These are phyloP conservation scores for Enteromius paludinosus DNA, from an alignment of 2,797 vertebrate species.

Conservation along the genomic window DNA sequence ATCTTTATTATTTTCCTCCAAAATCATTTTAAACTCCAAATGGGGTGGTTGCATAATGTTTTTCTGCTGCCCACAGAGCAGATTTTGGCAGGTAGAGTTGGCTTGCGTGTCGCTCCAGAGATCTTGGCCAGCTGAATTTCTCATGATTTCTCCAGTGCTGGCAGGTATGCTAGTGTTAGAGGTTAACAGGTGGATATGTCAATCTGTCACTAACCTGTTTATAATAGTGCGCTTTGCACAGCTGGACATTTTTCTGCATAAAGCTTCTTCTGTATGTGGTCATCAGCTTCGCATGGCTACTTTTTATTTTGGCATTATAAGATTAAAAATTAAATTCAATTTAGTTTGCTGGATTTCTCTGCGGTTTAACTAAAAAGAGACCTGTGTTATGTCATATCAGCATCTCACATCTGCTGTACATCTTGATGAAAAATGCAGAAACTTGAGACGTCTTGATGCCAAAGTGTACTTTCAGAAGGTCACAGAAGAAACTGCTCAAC, in stretches of 20 bases:
- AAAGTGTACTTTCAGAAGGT: neutral
- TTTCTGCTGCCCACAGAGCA: slow-evolving; percentile 41
- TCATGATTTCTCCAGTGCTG: slow-evolving; percentile 37
- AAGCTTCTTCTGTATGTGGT: slow-evolving; percentile 3
- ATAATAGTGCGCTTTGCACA: slow-evolving; percentile 46
- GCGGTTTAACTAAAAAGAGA: neutral
- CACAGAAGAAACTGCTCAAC: neutral
- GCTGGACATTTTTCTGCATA: slow-evolving; percentile 33
- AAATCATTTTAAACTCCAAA: slow-evolving; percentile 23
- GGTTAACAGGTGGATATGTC: slow-evolving; percentile 51
- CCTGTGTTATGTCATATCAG: neutral
- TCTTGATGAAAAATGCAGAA: neutral
- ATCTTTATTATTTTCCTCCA: neutral
- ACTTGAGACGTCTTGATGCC: neutral
- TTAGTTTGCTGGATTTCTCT: neutral
- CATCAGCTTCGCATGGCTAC: neutral
- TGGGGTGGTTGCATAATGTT: slow-evolving; percentile 32
- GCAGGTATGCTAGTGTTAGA: slow-evolving; percentile 42
- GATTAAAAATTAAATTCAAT: neutral
- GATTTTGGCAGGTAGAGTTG: slow-evolving; percentile 38
- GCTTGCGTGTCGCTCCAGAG: neutral
- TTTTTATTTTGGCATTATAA: slow-evolving; percentile 6
- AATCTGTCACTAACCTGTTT: slow-evolving; percentile 47
- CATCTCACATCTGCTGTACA: slow-evolving; percentile 13
- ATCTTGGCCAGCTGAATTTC: slow-evolving; percentile 40